A percentile compares a stretch with the other conserved stretches of the same genome.
Evolutionary conservation across 1,140 invertebrate species (phyloP).

Genomic region (Leptinotarsa lineolata): DNA sequence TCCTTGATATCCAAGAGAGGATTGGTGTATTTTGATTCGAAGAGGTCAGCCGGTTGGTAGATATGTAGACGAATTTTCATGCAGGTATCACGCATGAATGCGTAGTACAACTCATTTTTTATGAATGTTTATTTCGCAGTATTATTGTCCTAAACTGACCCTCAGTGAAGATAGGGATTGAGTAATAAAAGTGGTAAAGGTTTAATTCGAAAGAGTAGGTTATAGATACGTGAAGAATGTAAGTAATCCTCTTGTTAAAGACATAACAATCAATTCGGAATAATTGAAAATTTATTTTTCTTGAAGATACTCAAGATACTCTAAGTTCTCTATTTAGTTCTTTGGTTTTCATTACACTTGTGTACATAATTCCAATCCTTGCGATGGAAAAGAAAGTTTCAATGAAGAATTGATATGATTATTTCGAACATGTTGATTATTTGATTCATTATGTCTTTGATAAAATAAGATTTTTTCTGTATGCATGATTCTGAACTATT

Average conservation of each 20-base stretch:
- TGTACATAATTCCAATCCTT: not conserved
- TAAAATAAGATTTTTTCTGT: slow-evolving; percentile 5
- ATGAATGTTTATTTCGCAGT: no score
- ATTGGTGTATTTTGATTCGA: no score
- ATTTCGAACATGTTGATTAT: slow-evolving; percentile 15
- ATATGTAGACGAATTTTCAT: no score
- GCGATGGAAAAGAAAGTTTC: not conserved
- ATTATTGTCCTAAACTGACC: not conserved
- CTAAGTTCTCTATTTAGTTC: not conserved
- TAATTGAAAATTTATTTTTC: not conserved
- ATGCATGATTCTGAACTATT: not conserved
- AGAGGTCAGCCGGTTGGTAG: no score
- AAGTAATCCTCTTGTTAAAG: slow-evolving; percentile 2
- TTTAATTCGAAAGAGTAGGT: not conserved
- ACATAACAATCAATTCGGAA: slow-evolving; percentile 4
- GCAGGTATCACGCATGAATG: no score
- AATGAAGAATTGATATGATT: not conserved
- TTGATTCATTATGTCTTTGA: not conserved
- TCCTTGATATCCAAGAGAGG: no score
- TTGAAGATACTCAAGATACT: not conserved
- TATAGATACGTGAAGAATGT: not conserved
- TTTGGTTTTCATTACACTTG: slow-evolving; percentile 4
- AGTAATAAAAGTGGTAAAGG: no score
- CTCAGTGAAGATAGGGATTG: not conserved
- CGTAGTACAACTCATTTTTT: no score